Conservation (phyloP, 2,888 invertebrate species). For the Trichogramma dendrolimi region DNA sequence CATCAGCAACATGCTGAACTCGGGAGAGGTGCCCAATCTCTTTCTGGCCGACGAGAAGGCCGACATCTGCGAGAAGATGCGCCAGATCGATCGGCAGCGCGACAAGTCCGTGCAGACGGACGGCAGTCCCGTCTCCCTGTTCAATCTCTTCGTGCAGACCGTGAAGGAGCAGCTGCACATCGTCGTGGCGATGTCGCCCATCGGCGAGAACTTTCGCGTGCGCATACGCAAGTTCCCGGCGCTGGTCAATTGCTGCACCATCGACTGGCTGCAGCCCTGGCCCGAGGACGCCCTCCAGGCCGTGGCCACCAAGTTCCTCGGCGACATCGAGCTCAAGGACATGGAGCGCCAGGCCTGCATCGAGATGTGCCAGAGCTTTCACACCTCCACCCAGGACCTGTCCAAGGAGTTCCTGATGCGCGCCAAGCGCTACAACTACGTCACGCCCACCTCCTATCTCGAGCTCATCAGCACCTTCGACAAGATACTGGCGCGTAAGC, state of each 20-base stretch:
- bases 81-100: constrained; percentile 81
- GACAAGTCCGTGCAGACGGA: constrained; percentile 87
- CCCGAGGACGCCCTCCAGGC: constrained; percentile 88
- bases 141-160: constrained; percentile 84
- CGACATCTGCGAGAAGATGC: constrained; percentile 91
- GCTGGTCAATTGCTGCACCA: constrained; percentile 91
- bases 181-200: constrained; percentile 86
- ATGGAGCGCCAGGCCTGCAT: constrained; percentile 74
- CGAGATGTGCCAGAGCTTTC: constrained; percentile 85
- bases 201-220: constrained; percentile 77
- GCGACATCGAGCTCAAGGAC: constrained; percentile 70
- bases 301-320: constrained; percentile 74
- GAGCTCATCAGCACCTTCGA: constrained; percentile 90
- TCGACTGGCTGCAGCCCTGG: constrained; percentile 96
- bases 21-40: constrained; percentile 90
- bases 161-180: constrained; percentile 88
- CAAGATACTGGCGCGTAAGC: constrained; percentile 68
- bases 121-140: constrained; percentile 84
- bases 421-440: constrained; percentile 77
- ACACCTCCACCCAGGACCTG: constrained; percentile 74
- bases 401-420: constrained; percentile 63
- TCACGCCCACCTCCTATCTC: constrained; percentile 89
- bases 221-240: constrained; percentile 87
- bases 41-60: constrained; percentile 81
- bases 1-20: constrained; percentile 85